A percentile compares a stretch with the other conserved stretches of the same genome.
These are phyloP conservation scores for Phaenicophaeus curvirostris DNA, from an alignment of 2,797 vertebrate species.

Conservation along the genomic window DNA sequence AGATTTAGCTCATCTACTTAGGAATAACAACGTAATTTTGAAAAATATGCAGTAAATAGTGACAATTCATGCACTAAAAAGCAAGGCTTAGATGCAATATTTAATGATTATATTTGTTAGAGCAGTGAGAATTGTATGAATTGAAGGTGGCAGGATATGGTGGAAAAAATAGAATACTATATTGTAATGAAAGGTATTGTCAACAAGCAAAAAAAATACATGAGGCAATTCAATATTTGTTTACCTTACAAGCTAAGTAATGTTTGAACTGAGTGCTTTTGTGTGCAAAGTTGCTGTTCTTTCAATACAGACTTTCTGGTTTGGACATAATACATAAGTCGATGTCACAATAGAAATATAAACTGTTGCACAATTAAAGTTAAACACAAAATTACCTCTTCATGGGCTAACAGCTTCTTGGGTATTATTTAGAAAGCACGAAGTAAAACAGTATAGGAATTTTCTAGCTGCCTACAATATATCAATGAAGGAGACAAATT, in stretches of 20 bases:
- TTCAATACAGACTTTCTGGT: not conserved
- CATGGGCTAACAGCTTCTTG: not conserved
- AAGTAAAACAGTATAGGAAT: too few species aligned
- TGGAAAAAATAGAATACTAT: not conserved
- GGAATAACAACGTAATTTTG: not conserved
- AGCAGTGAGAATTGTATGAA: not conserved
- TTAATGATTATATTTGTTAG: not conserved
- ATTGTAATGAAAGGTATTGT: not conserved
- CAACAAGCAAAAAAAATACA: not conserved
- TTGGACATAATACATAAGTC: not conserved
- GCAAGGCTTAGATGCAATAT: not conserved
- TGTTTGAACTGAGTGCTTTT: not conserved
- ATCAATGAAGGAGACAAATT: not conserved
- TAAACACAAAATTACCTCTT: constrained; percentile 2
- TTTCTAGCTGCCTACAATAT: not conserved
- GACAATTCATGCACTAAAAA: not conserved
- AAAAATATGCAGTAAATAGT: not conserved
- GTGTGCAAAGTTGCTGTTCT: not conserved
- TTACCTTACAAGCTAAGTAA: not conserved
- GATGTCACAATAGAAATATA: not conserved
- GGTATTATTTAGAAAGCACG: too few species aligned
- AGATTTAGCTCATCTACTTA: not conserved
- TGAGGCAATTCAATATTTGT: not conserved
- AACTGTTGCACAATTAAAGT: not conserved
- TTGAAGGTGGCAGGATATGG: not conserved